These are phyloP conservation scores for Ophion ellenae DNA, from an alignment of 2,888 invertebrate species.

Conservation along the genomic window DNA sequence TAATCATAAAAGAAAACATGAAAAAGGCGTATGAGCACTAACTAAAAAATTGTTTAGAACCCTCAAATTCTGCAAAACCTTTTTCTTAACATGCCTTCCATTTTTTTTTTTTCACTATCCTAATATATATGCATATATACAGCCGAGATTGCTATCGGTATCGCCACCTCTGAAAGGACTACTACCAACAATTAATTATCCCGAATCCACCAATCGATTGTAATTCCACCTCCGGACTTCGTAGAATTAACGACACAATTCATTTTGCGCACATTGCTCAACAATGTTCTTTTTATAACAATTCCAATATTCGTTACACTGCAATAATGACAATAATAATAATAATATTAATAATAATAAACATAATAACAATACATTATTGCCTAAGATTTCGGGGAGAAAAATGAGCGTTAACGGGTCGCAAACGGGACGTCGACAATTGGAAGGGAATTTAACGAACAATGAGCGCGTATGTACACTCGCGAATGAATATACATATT, in stretches of 20 bases:
- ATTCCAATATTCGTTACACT: slow-evolving; percentile 76
- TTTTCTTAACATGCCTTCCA: no score
- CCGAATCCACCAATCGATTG: no score
- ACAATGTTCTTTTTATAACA: slow-evolving; percentile 78
- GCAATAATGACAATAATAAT: slow-evolving; percentile 62
- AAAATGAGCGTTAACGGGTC: slow-evolving; percentile 58
- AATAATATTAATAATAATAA: slow-evolving; percentile 68
- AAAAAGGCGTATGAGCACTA: no score
- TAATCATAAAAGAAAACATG: no score
- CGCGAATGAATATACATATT: slow-evolving; percentile 5
- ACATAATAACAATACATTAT: slow-evolving; percentile 76
- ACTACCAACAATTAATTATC: background rate
- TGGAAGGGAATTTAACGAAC: slow-evolving; percentile 55
- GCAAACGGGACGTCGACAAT: slow-evolving; percentile 53
- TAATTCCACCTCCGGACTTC: background rate
- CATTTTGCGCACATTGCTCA: slow-evolving; percentile 74
- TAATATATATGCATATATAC: no score
- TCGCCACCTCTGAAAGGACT: background rate
- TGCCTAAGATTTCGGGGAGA: slow-evolving; percentile 70
- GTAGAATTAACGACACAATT: background rate
- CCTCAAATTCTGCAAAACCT: no score
- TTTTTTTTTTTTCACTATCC: no score
- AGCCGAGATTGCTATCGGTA: background rate
- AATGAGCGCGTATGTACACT: slow-evolving; percentile 36
- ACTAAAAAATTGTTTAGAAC: no score